Evolutionary conservation across 2,888 invertebrate species (phyloP).

Genomic region (Pocota personata): DNA sequence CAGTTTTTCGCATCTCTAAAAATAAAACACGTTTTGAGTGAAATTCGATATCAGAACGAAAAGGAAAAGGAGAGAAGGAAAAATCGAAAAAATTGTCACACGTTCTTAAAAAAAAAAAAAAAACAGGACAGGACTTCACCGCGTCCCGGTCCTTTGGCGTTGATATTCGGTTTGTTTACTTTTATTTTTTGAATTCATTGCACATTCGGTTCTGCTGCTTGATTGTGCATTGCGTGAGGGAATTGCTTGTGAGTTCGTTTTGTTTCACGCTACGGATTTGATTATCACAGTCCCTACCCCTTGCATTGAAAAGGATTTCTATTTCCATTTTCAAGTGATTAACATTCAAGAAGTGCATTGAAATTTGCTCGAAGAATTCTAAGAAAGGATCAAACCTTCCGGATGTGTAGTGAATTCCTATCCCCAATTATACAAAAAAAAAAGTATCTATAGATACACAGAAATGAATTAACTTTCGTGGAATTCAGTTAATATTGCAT

Average conservation of each 20-base stretch:
- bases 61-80: not conserved
- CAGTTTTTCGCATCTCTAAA: slow-evolving; percentile 33
- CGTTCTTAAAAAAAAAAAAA: slow-evolving; percentile 23
- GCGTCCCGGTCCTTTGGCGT: slow-evolving; percentile 35
- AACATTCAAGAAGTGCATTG: slow-evolving; percentile 49
- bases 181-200: slow-evolving; percentile 46
- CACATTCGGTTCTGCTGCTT: slow-evolving; percentile 4
- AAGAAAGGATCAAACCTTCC: slow-evolving; percentile 49
- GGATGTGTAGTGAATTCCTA: slow-evolving; percentile 27
- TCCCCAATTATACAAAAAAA: not conserved
- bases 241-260: slow-evolving; percentile 14
- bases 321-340: slow-evolving; percentile 34
- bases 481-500: slow-evolving; percentile 26
- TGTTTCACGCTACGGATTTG: slow-evolving; percentile 35
- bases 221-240: slow-evolving; percentile 62
- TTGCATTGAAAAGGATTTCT: not conserved
- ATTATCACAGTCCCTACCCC: slow-evolving; percentile 15
- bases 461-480: slow-evolving; percentile 3
- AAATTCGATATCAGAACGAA: slow-evolving; percentile 51
- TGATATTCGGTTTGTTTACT: slow-evolving; percentile 28
- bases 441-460: not conserved
- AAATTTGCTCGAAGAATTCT: slow-evolving; percentile 11
- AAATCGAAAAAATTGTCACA: slow-evolving; percentile 48
- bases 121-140: slow-evolving; percentile 28
- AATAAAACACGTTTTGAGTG: slow-evolving; percentile 45